phyloP scores from a whole-genome alignment of 1,140 invertebrate genomes.

The Calosoma granatense region DNA sequence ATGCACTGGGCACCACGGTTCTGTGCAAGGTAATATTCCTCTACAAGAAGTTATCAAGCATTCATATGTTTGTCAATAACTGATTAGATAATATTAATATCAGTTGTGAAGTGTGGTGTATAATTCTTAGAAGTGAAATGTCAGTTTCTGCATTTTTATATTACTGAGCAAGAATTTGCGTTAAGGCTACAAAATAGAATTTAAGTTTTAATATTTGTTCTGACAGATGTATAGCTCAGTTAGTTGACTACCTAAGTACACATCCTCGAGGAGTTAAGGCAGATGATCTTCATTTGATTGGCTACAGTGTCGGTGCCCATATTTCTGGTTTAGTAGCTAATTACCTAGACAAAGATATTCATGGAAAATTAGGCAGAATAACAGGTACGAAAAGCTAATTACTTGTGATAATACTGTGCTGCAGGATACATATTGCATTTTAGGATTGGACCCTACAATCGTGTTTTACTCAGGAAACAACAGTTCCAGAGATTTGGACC shows the following conservation, averaged over 20 bases:
- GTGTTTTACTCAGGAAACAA: constrained; percentile 72
- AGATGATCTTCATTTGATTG: constrained; percentile 66
- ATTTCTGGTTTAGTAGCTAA: constrained; percentile 74
- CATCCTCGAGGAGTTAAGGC: constrained; percentile 64
- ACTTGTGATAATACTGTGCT: neutral
- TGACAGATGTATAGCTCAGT: constrained; percentile 64
- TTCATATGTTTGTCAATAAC: too few species aligned
- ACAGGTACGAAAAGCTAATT: constrained; percentile 44
- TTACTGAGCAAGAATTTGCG: too few species aligned
- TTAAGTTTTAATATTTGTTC: constrained; percentile 24
- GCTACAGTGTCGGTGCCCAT: constrained; percentile 77
- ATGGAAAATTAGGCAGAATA: constrained; percentile 64
- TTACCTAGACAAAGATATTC: constrained; percentile 46
- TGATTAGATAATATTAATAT: too few species aligned
- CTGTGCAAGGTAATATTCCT: constrained; percentile 37
- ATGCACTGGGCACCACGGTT: constrained; percentile 78
- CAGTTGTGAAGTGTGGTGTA: too few species aligned
- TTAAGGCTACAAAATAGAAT: too few species aligned
- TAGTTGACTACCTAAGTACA: constrained; percentile 63
- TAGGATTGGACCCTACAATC: constrained; percentile 72
- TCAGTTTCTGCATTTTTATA: too few species aligned
- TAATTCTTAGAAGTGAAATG: too few species aligned
- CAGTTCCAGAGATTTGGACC: constrained; percentile 69
- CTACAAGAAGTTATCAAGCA: too few species aligned
- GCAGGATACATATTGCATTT: constrained; percentile 17